These are phyloP conservation scores for Cyclophora punctaria DNA, from an alignment of 2,888 invertebrate genomes.

Conservation along the genomic window DNA sequence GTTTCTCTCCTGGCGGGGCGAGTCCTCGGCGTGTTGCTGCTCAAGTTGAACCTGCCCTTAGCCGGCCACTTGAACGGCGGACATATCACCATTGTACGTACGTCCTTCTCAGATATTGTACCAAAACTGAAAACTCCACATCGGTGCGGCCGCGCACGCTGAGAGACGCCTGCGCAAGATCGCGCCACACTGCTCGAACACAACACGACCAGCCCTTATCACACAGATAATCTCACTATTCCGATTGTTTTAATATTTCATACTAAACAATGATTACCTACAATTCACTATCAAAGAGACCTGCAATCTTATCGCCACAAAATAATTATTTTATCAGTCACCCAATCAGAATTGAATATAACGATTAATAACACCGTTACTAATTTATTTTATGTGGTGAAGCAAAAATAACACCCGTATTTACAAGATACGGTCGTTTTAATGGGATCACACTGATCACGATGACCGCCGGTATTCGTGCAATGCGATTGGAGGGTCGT, in stretches of 20 bases:
- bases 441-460: too few species aligned
- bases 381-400: slow-evolving; percentile 4
- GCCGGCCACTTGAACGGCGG: slow-evolving; percentile 61
- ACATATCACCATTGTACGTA: slow-evolving; percentile 55
- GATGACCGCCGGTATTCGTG: too few species aligned
- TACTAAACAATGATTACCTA: slow-evolving; percentile 55
- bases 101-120: slow-evolving; percentile 13
- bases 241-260: slow-evolving; percentile 72
- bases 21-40: slow-evolving; percentile 26
- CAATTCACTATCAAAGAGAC: slow-evolving; percentile 60
- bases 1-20: slow-evolving; percentile 42
- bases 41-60: slow-evolving; percentile 55
- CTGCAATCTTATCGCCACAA: slow-evolving; percentile 63
- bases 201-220: slow-evolving; percentile 57
- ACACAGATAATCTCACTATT: slow-evolving; percentile 63
- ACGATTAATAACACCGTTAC: slow-evolving; percentile 6
- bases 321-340: slow-evolving; percentile 48
- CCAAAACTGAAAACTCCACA: slow-evolving; percentile 8
- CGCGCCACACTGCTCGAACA: slow-evolving; percentile 42
- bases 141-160: slow-evolving; percentile 16
- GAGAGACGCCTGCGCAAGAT: slow-evolving; percentile 61
- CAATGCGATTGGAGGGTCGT: too few species aligned
- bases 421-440: too few species aligned
- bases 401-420: too few species aligned
- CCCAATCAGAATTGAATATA: slow-evolving; percentile 37